Conservation (phyloP, 1,140 invertebrate species). For the Brachionus angularis region DNA sequence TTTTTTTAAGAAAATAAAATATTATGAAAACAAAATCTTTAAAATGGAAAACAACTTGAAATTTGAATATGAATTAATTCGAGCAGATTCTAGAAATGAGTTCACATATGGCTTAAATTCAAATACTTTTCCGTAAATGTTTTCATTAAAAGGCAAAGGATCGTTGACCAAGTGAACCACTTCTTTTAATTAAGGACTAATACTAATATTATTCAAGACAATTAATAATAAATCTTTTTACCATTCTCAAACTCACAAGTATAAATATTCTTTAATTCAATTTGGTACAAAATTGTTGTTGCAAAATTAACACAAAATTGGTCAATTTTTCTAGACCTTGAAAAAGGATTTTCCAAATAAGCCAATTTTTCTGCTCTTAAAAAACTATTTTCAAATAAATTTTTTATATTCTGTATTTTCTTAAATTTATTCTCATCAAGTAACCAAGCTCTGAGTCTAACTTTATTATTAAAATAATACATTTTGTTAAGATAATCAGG, state of each 20-base stretch:
- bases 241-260: not conserved
- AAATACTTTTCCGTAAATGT: not conserved
- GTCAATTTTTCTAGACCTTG: not conserved
- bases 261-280: not conserved
- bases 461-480: not conserved
- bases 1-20: not conserved
- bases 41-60: not conserved
- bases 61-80: not conserved
- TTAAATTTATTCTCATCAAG: not conserved
- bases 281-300: not conserved
- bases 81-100: not conserved
- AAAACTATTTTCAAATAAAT: not conserved
- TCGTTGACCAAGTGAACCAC: not conserved
- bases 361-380: not conserved
- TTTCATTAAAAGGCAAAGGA: not conserved
- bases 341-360: not conserved
- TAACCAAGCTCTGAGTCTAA: not conserved
- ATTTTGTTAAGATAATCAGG: not conserved
- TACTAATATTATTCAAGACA: not conserved
- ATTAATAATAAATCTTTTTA: not conserved
- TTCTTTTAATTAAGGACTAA: not conserved
- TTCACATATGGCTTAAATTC: not conserved
- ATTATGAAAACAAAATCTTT: not conserved
- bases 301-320: not conserved
- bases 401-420: not conserved